These are phyloP conservation scores for Pedicia rivosa DNA, from an alignment of 2,888 invertebrate species.

Conservation along the genomic window DNA sequence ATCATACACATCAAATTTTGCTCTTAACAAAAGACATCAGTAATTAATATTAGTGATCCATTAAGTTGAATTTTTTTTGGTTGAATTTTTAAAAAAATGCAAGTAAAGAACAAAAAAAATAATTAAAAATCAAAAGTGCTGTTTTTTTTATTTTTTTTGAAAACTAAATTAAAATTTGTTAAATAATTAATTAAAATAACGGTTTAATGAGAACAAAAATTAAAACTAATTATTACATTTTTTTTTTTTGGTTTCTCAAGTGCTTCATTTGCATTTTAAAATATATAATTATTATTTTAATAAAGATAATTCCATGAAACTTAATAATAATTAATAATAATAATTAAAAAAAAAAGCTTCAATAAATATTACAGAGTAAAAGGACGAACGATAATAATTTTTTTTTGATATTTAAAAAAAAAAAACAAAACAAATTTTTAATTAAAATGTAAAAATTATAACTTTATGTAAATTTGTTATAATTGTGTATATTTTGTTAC, in stretches of 20 bases:
- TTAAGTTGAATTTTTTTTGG: too few species aligned
- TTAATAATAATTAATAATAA: not conserved
- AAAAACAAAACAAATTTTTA: not conserved
- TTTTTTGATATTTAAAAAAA: not conserved
- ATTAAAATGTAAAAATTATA: not conserved
- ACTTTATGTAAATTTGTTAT: too few species aligned
- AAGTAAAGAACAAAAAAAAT: not conserved
- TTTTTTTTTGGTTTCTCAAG: not conserved
- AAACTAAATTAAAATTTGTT: not conserved
- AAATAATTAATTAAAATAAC: not conserved
- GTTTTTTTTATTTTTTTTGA: not conserved
- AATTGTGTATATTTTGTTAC: conserved; percentile 12
- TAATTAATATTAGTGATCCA: too few species aligned
- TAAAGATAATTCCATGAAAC: not conserved
- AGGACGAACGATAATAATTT: not conserved
- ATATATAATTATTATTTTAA: not conserved
- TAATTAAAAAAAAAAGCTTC: not conserved
- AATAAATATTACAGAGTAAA: not conserved
- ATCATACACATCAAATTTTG: too few species aligned
- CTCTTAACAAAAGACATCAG: too few species aligned
- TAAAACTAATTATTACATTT: not conserved
- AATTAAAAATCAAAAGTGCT: conserved; percentile 1
- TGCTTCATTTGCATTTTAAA: not conserved
- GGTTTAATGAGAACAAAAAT: too few species aligned
- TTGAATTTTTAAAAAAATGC: too few species aligned